phyloP scores from a whole-genome alignment of 23 tunicate genomes.

The Diplosoma virens region DNA sequence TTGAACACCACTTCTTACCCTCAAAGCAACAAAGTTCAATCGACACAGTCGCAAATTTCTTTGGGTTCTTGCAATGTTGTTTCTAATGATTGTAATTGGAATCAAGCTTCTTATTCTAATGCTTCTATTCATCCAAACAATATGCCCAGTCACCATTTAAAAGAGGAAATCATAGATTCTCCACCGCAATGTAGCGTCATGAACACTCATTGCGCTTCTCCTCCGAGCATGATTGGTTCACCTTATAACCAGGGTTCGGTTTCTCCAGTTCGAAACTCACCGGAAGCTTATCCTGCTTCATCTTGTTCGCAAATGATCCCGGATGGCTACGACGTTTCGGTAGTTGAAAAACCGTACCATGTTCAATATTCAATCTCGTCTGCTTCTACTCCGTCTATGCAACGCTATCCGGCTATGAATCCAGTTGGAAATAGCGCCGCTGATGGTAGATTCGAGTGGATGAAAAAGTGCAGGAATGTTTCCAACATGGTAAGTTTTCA shows the following conservation, averaged over 20 bases:
- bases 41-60: background rate
- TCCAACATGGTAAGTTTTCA: constrained; percentile 79
- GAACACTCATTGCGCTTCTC: constrained; percentile 12
- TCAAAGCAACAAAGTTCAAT: background rate
- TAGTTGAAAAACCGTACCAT: constrained; percentile 68
- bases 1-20: background rate
- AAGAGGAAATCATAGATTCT: constrained; percentile 38
- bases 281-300: constrained; percentile 22
- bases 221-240: background rate
- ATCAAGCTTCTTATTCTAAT: background rate
- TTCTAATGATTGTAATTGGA: background rate
- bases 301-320: constrained; percentile 17
- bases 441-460: constrained; percentile 62
- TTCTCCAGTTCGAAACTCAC: constrained; percentile 39
- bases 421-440: background rate
- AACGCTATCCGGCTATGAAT: constrained; percentile 46
- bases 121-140: background rate
- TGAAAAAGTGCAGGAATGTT: constrained; percentile 89
- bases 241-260: constrained; percentile 32
- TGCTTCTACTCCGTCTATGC: constrained; percentile 39
- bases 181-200: constrained; percentile 29
- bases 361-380: constrained; percentile 89
- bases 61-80: background rate
- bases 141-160: constrained; percentile 30
- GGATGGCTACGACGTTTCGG: background rate